phyloP scores from a whole-genome alignment of 2,113 vertebrate species.

The Callospermophilus lateralis region DNA sequence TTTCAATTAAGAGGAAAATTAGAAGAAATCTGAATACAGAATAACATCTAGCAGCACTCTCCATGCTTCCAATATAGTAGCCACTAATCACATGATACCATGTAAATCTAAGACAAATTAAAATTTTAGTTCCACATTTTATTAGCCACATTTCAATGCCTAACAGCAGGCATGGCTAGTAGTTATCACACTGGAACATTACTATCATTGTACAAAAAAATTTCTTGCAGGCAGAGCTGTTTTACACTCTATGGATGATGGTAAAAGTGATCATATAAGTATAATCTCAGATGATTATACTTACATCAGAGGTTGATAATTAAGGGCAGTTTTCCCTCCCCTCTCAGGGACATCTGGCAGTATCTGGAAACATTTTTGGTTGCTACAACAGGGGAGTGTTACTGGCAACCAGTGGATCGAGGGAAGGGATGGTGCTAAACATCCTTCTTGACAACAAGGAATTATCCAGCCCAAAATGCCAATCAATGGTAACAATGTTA shows the following conservation, averaged over 20 bases:
- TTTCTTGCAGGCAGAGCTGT: neutral
- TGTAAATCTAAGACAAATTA: neutral
- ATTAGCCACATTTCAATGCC: neutral
- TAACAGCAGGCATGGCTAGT: neutral
- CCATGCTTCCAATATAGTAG: too few species aligned
- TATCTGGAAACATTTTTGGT: neutral
- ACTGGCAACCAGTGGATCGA: neutral
- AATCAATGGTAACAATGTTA: neutral
- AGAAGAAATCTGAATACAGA: neutral
- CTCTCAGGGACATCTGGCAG: neutral
- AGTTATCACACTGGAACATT: neutral
- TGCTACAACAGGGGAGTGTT: neutral
- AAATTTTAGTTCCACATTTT: neutral
- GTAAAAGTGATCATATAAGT: neutral
- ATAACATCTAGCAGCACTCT: neutral
- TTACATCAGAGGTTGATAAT: neutral
- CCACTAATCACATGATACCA: neutral
- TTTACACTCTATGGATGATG: neutral
- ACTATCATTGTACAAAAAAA: neutral
- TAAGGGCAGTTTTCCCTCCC: neutral
- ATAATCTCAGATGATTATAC: neutral
- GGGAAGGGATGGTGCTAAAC: neutral
- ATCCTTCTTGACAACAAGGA: neutral
- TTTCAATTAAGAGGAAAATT: neutral
- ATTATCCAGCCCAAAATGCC: neutral